Evolutionary conservation across 2,113 vertebrate species (phyloP), one percentile per base, ranked within the genome.

Genomic region (Phalacrocorax pelagicus): DNA sequence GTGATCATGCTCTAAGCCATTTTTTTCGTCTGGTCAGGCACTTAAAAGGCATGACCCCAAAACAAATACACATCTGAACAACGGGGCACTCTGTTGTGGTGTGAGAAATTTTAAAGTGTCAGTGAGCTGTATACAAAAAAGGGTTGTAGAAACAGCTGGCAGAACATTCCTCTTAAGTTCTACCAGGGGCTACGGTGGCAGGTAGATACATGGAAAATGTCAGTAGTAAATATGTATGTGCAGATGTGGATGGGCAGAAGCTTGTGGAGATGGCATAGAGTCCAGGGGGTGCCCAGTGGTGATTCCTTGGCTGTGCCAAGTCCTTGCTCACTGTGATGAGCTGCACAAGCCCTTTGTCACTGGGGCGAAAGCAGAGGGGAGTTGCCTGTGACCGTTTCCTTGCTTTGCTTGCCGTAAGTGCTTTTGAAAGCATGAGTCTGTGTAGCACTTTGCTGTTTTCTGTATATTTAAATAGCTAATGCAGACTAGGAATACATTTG

Each of bases 281-380:
- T 5, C 19, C 4, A 6, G 34, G 15, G 7, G 16, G 9, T 2
- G 20, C 3, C 3, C 4, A 27, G 26, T 2, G 18, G 4, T n/a
- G 66, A 3, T 61, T 9, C 42, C 46, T 24, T 27, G 30, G 30
- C 86, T 21, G 23, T 67, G 55, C 51, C 57, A 34, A 32, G 62
- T 4, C 61, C 46, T 87, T 7, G 1, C 32, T 72, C 22, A 52
- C 24, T 1, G 1, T 21, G 63, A 29, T 19, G 47, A 55, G 5
- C 71, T 30, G 30, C 40, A 12, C 29, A 26, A 57, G 29, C 29
- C 30, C 24, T 20, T n/a, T n/a, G 38, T 18, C 29, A 6, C 51
- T 12, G 74, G 58, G 20, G 42, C 59, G 58, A 11, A 52, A 36
- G 15, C 67, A 46, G n/a, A n/a, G 54, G 38, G 30, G 34, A 65